phyloP scores from a whole-genome alignment of 30 jellyfish, hydroid and myxozoan species.

The Turritopsis dohrnii region DNA sequence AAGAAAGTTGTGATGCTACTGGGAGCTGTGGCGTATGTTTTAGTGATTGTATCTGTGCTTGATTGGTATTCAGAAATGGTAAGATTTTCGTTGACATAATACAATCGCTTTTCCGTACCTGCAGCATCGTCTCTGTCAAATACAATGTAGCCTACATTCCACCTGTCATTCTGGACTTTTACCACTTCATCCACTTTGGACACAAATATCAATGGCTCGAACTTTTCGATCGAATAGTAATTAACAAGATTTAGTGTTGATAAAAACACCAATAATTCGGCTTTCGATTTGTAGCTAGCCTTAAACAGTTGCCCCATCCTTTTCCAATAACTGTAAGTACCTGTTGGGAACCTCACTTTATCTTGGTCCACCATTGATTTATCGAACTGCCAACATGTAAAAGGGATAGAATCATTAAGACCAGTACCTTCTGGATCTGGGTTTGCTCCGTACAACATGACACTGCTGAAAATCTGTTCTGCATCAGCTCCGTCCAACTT shows the following conservation, averaged over 20 bases:
- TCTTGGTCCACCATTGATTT: neutral
- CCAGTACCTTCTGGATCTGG: too few relatives aligned
- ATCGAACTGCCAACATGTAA: conserved; percentile 8
- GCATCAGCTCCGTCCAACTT: conserved; percentile 1
- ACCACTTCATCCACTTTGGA: neutral
- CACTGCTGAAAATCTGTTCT: conserved; percentile 2
- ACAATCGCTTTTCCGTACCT: neutral
- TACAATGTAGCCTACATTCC: conserved; percentile 1
- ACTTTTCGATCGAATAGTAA: neutral
- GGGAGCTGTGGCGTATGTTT: conserved; percentile 2
- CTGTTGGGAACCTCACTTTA: neutral
- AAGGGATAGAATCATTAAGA: neutral
- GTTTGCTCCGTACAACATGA: neutral
- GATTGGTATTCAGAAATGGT: neutral
- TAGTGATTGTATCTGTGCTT: neutral
- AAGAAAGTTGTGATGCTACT: neutral
- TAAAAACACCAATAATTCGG: too few relatives aligned
- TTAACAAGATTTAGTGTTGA: neutral
- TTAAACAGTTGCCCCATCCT: too few relatives aligned
- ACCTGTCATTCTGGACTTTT: neutral
- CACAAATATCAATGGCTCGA: neutral
- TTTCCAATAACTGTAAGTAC: neutral
- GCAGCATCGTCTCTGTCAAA: neutral
- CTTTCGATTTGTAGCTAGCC: too few relatives aligned
- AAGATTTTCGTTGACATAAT: neutral